A percentile compares a stretch with the other conserved stretches of the same genome.
phyloP scores from a whole-genome alignment of 2,888 invertebrate genomes.

The Helobdella robusta region DNA sequence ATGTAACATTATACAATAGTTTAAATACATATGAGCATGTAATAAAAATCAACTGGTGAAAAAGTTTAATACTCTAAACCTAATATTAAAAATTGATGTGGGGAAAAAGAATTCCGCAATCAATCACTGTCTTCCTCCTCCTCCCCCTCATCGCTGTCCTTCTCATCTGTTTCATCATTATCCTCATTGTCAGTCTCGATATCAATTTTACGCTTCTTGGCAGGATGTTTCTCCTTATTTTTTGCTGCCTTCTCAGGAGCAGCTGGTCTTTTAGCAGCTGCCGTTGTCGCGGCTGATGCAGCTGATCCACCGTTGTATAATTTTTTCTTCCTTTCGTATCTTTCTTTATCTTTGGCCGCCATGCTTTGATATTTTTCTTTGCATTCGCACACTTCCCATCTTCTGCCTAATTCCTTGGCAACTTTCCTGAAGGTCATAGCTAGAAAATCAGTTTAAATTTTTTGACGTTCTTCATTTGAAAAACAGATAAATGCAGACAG shows the following conservation, averaged over 20 bases:
- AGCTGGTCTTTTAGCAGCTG: conserved; percentile 12
- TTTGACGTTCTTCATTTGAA: conserved; percentile 90
- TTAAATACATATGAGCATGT: too few species aligned
- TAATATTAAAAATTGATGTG: too few species aligned
- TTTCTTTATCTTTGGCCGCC: conserved; percentile 85
- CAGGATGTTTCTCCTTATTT: neutral
- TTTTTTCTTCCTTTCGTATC: conserved; percentile 65
- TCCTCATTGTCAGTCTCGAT: conserved; percentile 33
- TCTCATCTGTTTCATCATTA: conserved; percentile 34
- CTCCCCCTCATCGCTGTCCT: conserved; percentile 32
- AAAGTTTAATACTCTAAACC: too few species aligned
- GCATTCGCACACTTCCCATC: conserved; percentile 73
- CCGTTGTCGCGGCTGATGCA: conserved; percentile 5
- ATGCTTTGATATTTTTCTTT: conserved; percentile 84
- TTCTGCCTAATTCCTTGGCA: conserved; percentile 86
- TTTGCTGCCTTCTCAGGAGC: conserved; percentile 21
- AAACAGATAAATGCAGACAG: conserved; percentile 99
- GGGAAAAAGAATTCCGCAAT: too few species aligned
- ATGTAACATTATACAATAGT: too few species aligned
- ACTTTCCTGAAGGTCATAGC: conserved; percentile 91
- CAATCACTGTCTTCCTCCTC: conserved; percentile 24
- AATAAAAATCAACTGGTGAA: too few species aligned
- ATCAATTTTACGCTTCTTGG: conserved; percentile 49
- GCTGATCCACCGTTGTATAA: conserved; percentile 26
- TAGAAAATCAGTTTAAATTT: conserved; percentile 82